Conservation (phyloP, 1,140 invertebrate genomes). For the Drosophila sp. region DNA sequence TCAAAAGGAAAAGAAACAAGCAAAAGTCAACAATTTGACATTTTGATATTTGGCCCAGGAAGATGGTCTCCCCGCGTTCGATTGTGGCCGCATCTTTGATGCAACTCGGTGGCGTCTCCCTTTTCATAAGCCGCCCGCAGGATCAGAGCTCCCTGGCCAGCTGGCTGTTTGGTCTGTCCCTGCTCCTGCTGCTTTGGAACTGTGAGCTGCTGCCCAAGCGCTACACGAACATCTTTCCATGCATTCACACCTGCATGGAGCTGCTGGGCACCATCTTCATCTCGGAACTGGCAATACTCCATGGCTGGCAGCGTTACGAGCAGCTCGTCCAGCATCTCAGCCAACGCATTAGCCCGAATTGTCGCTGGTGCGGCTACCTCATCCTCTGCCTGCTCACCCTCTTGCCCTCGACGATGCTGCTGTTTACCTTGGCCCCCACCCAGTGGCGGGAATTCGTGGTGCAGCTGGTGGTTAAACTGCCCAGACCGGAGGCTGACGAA, state of each 20-base stretch:
- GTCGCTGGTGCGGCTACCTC: slow-evolving; percentile 39
- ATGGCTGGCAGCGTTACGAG: slow-evolving; percentile 45
- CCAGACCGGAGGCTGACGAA: slow-evolving; percentile 21
- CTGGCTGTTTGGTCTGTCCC: slow-evolving; percentile 32
- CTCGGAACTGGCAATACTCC: slow-evolving; percentile 33
- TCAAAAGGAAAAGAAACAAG: slow-evolving; percentile 8
- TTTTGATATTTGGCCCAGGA: neutral
- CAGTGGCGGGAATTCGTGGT: slow-evolving; percentile 34
- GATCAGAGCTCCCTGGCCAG: slow-evolving; percentile 29
- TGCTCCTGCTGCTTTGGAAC: slow-evolving; percentile 39
- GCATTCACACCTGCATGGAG: slow-evolving; percentile 25
- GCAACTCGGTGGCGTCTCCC: slow-evolving; percentile 34
- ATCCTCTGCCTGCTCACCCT: slow-evolving; percentile 13
- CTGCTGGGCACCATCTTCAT: slow-evolving; percentile 43
- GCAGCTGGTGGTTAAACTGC: slow-evolving; percentile 33
- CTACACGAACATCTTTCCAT: slow-evolving; percentile 10
- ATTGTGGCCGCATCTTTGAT: slow-evolving; percentile 40
- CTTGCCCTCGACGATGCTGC: slow-evolving; percentile 15
- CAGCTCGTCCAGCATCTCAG: slow-evolving; percentile 17
- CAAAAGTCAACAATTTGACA: slow-evolving; percentile 23
- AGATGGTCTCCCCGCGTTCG: slow-evolving; percentile 49
- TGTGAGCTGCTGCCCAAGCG: slow-evolving; percentile 41
- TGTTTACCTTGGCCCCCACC: slow-evolving; percentile 3
- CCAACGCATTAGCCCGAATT: slow-evolving; percentile 20
- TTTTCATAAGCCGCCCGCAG: slow-evolving; percentile 38